Base-by-base conservation (phyloP, 2,113 vertebrate genomes). In the Oostethus manadensis region DNA sequence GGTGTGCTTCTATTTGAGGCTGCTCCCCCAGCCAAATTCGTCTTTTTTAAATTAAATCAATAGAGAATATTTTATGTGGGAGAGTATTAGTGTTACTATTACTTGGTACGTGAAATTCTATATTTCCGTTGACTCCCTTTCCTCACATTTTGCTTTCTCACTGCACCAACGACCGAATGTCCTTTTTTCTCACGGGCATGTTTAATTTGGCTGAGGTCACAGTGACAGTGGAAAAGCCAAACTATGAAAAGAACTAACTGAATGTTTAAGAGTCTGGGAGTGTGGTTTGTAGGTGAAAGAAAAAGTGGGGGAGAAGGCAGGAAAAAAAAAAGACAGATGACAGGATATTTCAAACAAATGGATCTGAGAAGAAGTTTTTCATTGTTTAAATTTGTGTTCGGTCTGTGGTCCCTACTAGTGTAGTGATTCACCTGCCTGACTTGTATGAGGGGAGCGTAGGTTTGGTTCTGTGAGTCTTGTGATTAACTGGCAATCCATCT, bases 291-390 rank as follows among this genome's bases (percentile, higher is more conserved):
- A 38, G 43, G 57, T 51, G 45, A 68, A 59, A 58, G 15, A 33
- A 72, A 74, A 66, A 70, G 51, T 1, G 43, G 14, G 26, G 8
- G 10, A 65, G 51, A 29, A n/a, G 17, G 18, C 1, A 7, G 10
- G 35, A 26, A 16, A 18, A 18, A 51, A 48, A 55, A 21, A 44
- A 21, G 43, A 66, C 43, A 29, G 7, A n/a, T n/a, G n/a, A n/a
- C n/a, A n/a, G n/a, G n/a, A n/a, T n/a, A n/a, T n/a, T n/a, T n/a
- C n/a, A n/a, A n/a, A n/a, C n/a, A n/a, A n/a, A n/a, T n/a, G n/a
- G n/a, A n/a, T n/a, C n/a, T n/a, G n/a, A n/a, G n/a, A n/a, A n/a
- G n/a, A n/a, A n/a, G n/a, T n/a, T n/a, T n/a, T n/a, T n/a, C n/a
- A n/a, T n/a, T n/a, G n/a, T n/a, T n/a, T n/a, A n/a, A n/a, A n/a